Evolutionary conservation across 2,797 vertebrate genomes (phyloP), one percentile per base, ranked within the genome.

Genomic region (Gymnoscopelus braueri): DNA sequence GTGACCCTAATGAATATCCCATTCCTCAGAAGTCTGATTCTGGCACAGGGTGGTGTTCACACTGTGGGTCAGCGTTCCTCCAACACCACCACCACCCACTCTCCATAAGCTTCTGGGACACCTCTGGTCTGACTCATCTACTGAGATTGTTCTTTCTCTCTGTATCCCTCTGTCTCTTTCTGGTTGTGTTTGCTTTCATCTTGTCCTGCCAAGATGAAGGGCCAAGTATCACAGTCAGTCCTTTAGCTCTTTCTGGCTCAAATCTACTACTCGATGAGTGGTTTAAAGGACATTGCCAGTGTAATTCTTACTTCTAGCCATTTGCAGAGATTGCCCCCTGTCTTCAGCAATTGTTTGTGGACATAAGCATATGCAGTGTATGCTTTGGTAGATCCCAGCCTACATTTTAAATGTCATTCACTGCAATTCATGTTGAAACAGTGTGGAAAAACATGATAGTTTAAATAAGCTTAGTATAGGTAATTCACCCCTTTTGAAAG

Each of bases 181-280:
- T 84, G 71, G 24, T 58, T 83, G 68, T 84, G n/a, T 85, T 65
- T 52, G 29, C 56, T 83, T 77, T 84, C 52, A 70, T 85, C 54
- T 65, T 69, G 74, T 60, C 62, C 74, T 65, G 63, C 39, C 60
- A 67, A 82, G 80, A 8, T 44, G 81, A 84, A 60, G 52, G 66
- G 48, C 63, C 39, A 65, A 59, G 47, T 50, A 5, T 72, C 79
- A 74, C 65, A 24, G 84, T 88, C 90, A 88, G 88, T 85, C 69
- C 82, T 86, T 80, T 61, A 55, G 79, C 71, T 58, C 61, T 77
- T 69, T 80, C 76, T 82, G 75, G 59, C 65, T 52, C 5, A 65
- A 72, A 75, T 78, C 48, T 49, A 60, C 74, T 59, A 49, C 35
- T 54, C 60, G 69, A 47, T 65, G 39, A 81, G 68, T 78, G 70